Evolutionary conservation across 2,888 invertebrate species (phyloP).

Genomic region (Amphiduros pacificus): DNA sequence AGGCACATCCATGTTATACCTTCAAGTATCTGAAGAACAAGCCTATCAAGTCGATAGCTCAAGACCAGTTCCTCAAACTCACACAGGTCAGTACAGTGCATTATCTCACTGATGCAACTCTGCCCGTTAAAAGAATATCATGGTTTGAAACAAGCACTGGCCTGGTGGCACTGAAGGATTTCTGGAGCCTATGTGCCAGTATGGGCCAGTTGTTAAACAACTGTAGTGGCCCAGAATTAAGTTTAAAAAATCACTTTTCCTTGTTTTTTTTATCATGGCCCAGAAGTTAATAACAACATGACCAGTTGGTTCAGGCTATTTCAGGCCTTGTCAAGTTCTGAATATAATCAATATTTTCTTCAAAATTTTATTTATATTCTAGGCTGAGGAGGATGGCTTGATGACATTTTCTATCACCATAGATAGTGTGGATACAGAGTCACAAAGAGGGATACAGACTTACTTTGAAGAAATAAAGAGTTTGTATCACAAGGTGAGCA

Average conservation of each 20-base stretch:
- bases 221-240: neutral
- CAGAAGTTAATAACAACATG: neutral
- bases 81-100: conserved; percentile 42
- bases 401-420: conserved; percentile 50
- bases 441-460: conserved; percentile 23
- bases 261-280: neutral
- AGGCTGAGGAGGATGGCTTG: conserved; percentile 59
- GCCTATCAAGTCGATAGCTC: conserved; percentile 83
- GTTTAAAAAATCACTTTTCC: neutral
- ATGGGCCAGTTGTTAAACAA: too few species aligned
- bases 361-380: neutral
- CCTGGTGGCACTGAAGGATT: too few species aligned
- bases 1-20: conserved; percentile 76
- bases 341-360: too few species aligned
- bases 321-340: too few species aligned
- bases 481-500: conserved; percentile 73
- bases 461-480: conserved; percentile 90
- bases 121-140: too few species aligned
- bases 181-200: too few species aligned
- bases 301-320: too few species aligned
- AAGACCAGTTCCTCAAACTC: conserved; percentile 83
- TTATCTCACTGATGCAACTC: too few species aligned
- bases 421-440: conserved; percentile 29
- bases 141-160: too few species aligned
- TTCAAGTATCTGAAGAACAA: conserved; percentile 91